Evolutionary conservation across 2,888 invertebrate species (phyloP).

Genomic region (Coleophora flavipennella): DNA sequence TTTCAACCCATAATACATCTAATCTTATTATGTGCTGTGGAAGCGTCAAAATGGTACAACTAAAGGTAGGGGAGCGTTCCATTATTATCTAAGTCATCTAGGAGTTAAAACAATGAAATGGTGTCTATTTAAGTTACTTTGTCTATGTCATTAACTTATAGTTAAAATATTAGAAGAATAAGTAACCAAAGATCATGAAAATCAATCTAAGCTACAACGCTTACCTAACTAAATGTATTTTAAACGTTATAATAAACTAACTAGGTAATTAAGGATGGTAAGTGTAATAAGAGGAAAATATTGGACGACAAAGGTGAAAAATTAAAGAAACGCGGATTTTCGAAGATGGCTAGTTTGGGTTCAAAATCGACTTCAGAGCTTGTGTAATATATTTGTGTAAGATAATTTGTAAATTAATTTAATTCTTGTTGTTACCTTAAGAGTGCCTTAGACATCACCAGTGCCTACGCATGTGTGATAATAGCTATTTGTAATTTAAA

Average conservation of each 20-base stretch:
- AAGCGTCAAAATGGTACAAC: not conserved
- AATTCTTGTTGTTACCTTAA: too few species aligned
- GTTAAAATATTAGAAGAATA: slow-evolving; percentile 7
- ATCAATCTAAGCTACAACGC: not conserved
- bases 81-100: too few species aligned
- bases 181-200: slow-evolving; percentile 19
- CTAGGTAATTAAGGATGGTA: too few species aligned
- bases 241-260: not conserved
- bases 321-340: not conserved
- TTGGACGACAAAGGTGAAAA: not conserved
- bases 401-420: too few species aligned
- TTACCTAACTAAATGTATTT: not conserved
- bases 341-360: too few species aligned
- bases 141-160: too few species aligned
- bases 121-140: not conserved
- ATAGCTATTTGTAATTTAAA: too few species aligned
- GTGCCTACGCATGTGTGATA: too few species aligned
- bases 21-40: not conserved
- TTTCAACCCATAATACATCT: not conserved
- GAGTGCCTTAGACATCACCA: too few species aligned
- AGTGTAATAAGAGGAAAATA: too few species aligned
- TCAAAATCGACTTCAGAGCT: too few species aligned
- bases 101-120: not conserved
- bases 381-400: too few species aligned
- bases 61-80: not conserved